These are phyloP conservation scores for Myopa tessellatipennis DNA, from an alignment of 2,888 invertebrate species.

Conservation along the genomic window DNA sequence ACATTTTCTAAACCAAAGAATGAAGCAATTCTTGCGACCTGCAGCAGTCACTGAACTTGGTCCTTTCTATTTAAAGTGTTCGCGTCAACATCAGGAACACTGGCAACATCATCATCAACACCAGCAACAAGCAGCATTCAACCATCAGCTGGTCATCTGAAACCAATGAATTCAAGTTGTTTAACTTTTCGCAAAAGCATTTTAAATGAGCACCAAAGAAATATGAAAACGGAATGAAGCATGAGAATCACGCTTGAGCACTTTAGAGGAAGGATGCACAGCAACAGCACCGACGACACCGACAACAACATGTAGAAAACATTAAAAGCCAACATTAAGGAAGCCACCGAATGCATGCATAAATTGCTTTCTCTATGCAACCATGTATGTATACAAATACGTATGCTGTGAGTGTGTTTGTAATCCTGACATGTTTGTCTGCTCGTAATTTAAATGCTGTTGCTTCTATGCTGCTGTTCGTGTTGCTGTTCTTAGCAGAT, in stretches of 20 bases:
- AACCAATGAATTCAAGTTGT: neutral
- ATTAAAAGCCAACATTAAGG: neutral
- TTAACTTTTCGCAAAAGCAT: neutral
- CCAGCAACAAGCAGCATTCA: neutral
- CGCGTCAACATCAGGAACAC: neutral
- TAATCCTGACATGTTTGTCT: neutral
- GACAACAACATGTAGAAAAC: neutral
- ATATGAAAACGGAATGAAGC: neutral
- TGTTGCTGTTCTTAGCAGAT: too few relatives aligned
- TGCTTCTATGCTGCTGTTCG: neutral
- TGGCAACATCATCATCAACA: neutral
- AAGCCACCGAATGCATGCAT: neutral
- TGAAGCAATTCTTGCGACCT: neutral
- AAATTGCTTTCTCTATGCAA: neutral
- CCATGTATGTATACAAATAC: neutral
- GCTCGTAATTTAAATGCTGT: neutral
- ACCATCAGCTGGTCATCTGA: neutral
- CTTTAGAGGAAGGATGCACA: neutral
- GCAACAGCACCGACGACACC: neutral
- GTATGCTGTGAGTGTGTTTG: neutral
- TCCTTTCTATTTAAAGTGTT: neutral
- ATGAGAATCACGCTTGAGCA: neutral
- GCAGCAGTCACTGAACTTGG: neutral
- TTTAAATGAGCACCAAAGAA: slow-evolving; percentile 1
- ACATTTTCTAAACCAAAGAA: neutral